Conservation (phyloP, 2,113 vertebrate genomes). For the Danionella cerebrum region DNA sequence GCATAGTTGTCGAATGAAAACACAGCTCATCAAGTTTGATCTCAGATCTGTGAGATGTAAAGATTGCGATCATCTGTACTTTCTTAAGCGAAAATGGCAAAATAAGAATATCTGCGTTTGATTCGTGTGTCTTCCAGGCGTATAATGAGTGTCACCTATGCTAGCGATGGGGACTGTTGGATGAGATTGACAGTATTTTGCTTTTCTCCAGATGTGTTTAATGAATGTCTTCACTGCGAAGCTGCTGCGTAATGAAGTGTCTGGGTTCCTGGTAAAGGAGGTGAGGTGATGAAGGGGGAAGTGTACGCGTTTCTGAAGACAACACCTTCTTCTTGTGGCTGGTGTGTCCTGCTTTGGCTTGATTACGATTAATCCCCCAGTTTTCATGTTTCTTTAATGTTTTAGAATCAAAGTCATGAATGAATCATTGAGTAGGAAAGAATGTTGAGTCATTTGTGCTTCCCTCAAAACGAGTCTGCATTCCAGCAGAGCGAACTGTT, state of each 20-base stretch:
- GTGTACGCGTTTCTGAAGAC: not conserved
- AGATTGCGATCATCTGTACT: not conserved
- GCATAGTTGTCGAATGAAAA: too few species aligned
- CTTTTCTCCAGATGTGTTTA: constrained; percentile 15
- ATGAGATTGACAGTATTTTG: constrained; percentile 1
- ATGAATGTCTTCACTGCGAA: constrained; percentile 17
- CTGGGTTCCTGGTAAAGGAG: not conserved
- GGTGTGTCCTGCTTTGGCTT: not conserved
- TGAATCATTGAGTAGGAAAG: too few species aligned
- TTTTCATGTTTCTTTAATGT: too few species aligned
- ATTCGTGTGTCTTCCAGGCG: not conserved
- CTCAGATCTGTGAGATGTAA: too few species aligned
- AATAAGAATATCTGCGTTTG: not conserved
- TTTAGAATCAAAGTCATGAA: too few species aligned
- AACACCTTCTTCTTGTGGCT: not conserved
- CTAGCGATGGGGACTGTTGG: not conserved
- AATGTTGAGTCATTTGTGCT: too few species aligned
- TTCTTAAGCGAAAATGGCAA: not conserved
- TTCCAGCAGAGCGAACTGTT: constrained; percentile 24
- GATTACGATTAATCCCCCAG: not conserved
- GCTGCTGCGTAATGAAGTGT: constrained; percentile 3
- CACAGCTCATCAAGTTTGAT: too few species aligned
- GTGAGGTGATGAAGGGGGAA: not conserved
- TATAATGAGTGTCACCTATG: not conserved
- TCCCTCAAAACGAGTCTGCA: constrained; percentile 11